Percentiles rank a stretch among this genome's conserved stretches.
Evolutionary conservation across 2,797 vertebrate species (phyloP).

Genomic region (Coracias cyanogaster): DNA sequence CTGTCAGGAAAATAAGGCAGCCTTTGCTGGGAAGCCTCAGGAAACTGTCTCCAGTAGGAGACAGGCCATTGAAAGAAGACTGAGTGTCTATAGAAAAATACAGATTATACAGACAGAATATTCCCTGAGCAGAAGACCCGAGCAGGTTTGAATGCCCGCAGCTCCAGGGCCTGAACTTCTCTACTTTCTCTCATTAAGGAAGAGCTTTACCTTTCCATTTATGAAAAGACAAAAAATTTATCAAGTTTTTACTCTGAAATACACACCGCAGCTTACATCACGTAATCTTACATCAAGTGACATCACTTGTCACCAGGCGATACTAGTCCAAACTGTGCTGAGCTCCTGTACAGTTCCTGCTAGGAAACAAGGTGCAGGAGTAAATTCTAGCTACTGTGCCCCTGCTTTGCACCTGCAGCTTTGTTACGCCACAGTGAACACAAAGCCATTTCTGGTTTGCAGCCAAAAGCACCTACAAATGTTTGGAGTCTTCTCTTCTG

Average conservation of each 20-base stretch:
- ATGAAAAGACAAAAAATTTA: not conserved
- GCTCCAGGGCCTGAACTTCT: not conserved
- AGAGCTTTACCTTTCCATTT: not conserved
- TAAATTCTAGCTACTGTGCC: not conserved
- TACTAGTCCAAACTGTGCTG: not conserved
- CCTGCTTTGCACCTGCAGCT: not conserved
- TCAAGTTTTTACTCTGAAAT: not conserved
- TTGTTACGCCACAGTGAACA: not conserved
- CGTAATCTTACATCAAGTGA: too few species aligned
- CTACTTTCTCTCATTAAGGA: not conserved
- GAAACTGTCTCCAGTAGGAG: not conserved
- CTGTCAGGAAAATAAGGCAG: not conserved
- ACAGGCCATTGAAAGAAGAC: not conserved
- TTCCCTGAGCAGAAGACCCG: not conserved
- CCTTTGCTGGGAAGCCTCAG: not conserved
- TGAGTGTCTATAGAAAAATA: not conserved
- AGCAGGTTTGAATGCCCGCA: not conserved
- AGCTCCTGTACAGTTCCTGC: not conserved
- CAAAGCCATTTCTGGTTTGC: not conserved
- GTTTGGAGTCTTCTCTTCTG: not conserved
- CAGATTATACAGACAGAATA: not conserved
- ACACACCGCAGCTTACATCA: not conserved
- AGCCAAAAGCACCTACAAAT: not conserved
- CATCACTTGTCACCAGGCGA: not conserved
- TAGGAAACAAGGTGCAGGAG: not conserved